Conservation (phyloP, 2,113 vertebrate species). For the Chascanopsetta lugubris region DNA sequence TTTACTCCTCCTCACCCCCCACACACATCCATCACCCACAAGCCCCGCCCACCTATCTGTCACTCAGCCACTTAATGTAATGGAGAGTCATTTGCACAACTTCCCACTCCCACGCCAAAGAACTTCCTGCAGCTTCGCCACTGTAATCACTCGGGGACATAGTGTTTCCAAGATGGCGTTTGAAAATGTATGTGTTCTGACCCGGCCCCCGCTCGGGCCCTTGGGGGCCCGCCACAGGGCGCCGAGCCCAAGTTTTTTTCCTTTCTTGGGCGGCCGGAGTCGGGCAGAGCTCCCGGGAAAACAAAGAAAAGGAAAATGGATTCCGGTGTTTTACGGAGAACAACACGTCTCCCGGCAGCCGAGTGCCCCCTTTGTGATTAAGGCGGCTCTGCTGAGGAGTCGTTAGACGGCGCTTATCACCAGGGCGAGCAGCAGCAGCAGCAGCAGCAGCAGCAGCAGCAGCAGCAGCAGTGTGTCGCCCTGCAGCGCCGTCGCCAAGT, state of each 20-base stretch:
- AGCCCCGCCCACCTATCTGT: constrained; percentile 53
- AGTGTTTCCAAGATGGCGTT: constrained; percentile 58
- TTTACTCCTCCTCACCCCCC: not conserved
- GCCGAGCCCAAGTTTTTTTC: constrained; percentile 36
- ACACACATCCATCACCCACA: constrained; percentile 9
- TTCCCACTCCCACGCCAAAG: constrained; percentile 31
- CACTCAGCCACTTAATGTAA: constrained; percentile 49
- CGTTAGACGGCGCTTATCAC: constrained; percentile 47
- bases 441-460: not conserved
- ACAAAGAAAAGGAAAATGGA: constrained; percentile 53
- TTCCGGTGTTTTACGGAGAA: constrained; percentile 46
- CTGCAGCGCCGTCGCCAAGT: constrained; percentile 19
- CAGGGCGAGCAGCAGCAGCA: constrained; percentile 3
- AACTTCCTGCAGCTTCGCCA: constrained; percentile 45
- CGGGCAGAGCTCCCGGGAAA: constrained; percentile 45
- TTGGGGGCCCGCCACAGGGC: constrained; percentile 43
- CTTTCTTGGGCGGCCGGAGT: constrained; percentile 21
- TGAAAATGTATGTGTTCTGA: constrained; percentile 39
- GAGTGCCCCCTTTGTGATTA: constrained; percentile 59
- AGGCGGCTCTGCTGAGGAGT: constrained; percentile 49
- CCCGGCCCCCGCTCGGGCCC: constrained; percentile 8
- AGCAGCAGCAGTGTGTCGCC: constrained; percentile 1
- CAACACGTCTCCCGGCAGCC: constrained; percentile 62
- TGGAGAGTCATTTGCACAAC: constrained; percentile 44
- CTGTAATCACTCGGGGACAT: constrained; percentile 58